These are phyloP conservation scores for Agelaius tricolor DNA, from an alignment of 2,113 vertebrate species.

Conservation along the genomic window DNA sequence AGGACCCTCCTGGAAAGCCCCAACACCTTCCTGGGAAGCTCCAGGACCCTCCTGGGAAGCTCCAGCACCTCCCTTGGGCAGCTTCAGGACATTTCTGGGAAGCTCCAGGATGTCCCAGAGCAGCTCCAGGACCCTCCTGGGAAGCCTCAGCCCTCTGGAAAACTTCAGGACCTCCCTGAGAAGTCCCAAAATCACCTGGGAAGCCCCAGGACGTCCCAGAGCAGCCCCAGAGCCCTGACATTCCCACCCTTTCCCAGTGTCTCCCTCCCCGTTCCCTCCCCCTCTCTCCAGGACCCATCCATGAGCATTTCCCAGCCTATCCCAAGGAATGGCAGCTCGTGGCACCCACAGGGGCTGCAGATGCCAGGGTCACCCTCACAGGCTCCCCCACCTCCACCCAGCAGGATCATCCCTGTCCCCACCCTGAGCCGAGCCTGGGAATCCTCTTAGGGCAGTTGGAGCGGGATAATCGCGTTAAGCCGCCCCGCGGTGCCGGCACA, in stretches of 20 bases:
- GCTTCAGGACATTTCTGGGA: neutral
- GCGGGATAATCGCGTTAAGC: neutral
- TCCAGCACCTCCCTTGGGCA: too few relatives aligned
- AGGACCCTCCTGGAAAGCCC: too few relatives aligned
- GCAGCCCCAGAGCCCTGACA: accelerated
- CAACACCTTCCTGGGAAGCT: too few relatives aligned
- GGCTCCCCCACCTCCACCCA: neutral
- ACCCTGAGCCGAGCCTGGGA: neutral
- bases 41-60: neutral
- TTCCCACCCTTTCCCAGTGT: neutral
- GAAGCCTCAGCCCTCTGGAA: neutral
- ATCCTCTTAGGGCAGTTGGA: constrained; percentile 42
- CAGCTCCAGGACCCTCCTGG: too few relatives aligned
- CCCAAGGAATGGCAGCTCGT: neutral
- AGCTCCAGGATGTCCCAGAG: too few relatives aligned
- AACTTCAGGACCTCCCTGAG: neutral
- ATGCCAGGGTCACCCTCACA: accelerated
- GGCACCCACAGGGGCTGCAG: neutral
- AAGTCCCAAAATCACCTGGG: neutral
- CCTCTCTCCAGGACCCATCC: accelerated
- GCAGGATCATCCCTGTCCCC: neutral
- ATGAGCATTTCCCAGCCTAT: accelerated
- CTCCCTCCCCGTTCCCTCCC: accelerated
- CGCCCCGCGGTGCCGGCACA: neutral
- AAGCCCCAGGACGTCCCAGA: neutral